Evolutionary conservation across 2,888 invertebrate species (phyloP).

Genomic region (Lypha dubia): DNA sequence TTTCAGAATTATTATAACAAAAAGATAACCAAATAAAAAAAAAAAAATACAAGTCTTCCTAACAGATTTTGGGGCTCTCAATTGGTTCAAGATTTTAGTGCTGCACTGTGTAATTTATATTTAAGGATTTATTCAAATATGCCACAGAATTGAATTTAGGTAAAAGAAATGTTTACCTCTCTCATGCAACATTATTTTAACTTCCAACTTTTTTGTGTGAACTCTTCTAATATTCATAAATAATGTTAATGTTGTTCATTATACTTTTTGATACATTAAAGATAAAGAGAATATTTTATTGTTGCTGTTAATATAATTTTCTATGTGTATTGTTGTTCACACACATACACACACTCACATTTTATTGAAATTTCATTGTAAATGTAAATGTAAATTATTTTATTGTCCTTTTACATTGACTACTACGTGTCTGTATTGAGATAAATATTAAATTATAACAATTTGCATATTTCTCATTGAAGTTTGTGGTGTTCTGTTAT

Average conservation of each 20-base stretch:
- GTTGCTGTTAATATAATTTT: slow-evolving; percentile 47
- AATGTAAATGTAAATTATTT: slow-evolving; percentile 11
- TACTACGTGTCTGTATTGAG: slow-evolving; percentile 18
- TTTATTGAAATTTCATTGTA: not conserved
- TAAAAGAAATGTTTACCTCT: too few species aligned
- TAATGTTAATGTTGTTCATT: slow-evolving; percentile 21
- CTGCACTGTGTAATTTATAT: too few species aligned
- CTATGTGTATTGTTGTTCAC: slow-evolving; percentile 18
- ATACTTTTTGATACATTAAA: slow-evolving; percentile 29
- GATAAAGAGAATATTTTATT: slow-evolving; percentile 45
- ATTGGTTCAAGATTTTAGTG: too few species aligned
- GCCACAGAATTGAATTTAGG: too few species aligned
- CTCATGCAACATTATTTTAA: too few species aligned
- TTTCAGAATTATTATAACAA: too few species aligned
- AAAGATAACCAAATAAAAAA: too few species aligned
- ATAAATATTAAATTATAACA: slow-evolving; percentile 57
- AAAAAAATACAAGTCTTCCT: too few species aligned
- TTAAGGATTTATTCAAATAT: too few species aligned
- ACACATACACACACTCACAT: not conserved
- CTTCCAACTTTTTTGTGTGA: not conserved
- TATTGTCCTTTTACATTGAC: slow-evolving; percentile 22
- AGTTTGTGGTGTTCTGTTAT: slow-evolving; percentile 30
- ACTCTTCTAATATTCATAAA: slow-evolving; percentile 11
- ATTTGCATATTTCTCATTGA: slow-evolving; percentile 54
- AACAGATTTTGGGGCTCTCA: too few species aligned